Percentiles rank a stretch among this genome's conserved stretches.
Evolutionary conservation across 2,888 invertebrate species (phyloP).

Genomic region (Sarcophaga subvicina): DNA sequence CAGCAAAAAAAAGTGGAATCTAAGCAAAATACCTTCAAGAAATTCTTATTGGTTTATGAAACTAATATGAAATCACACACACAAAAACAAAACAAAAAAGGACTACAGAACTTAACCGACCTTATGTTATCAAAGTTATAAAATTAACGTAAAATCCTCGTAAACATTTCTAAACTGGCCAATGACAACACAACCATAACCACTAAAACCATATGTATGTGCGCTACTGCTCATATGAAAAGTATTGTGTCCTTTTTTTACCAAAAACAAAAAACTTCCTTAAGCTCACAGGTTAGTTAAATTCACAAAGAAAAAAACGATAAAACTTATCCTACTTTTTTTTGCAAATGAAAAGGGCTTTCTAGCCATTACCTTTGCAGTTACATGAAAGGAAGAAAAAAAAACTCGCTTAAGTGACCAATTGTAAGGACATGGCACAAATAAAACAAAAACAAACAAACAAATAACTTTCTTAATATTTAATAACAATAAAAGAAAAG

Average conservation of each 20-base stretch:
- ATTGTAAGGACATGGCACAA: constrained; percentile 55
- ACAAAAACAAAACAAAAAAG: constrained; percentile 8
- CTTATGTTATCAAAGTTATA: constrained; percentile 67
- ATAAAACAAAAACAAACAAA: constrained; percentile 33
- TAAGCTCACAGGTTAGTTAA: constrained; percentile 62
- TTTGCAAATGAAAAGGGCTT: constrained; percentile 28
- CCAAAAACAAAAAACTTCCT: not conserved
- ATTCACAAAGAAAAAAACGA: constrained; percentile 63
- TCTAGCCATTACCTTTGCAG: constrained; percentile 18
- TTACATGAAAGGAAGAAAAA: not conserved
- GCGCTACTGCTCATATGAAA: not conserved
- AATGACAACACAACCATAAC: constrained; percentile 44
- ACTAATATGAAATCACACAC: constrained; percentile 35
- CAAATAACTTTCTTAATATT: constrained; percentile 61
- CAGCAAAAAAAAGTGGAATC: not conserved
- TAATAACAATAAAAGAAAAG: constrained; percentile 49
- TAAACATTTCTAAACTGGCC: constrained; percentile 64
- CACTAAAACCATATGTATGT: not conserved
- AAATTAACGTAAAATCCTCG: constrained; percentile 69
- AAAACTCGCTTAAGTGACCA: constrained; percentile 55
- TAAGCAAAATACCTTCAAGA: constrained; percentile 44
- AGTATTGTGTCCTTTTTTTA: no score
- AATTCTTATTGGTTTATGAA: constrained; percentile 69
- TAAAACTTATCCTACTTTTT: constrained; percentile 47
- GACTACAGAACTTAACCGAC: constrained; percentile 19